phyloP scores from a whole-genome alignment of 2,888 invertebrate species.

The Trypoxylon attenuatum region DNA sequence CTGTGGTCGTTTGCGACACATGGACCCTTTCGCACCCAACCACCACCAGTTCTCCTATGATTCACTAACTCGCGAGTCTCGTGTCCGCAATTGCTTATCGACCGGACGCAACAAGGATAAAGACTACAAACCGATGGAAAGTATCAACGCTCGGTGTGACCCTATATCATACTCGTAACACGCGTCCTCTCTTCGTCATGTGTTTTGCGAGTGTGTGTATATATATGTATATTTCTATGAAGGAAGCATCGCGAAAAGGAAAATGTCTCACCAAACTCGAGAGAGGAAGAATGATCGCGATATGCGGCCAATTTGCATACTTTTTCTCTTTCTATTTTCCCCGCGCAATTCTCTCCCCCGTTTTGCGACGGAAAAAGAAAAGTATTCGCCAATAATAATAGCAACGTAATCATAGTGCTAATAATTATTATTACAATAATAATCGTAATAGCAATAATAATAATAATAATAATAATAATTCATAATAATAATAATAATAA shows the following conservation, averaged over 20 bases:
- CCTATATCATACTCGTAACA: no score
- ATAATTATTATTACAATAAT: constrained; percentile 34
- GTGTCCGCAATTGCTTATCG: constrained; percentile 41
- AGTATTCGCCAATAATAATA: no score
- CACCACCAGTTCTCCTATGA: constrained; percentile 59
- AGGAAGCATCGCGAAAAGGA: constrained; percentile 22
- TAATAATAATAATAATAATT: constrained; percentile 48
- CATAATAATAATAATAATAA: constrained; percentile 46
- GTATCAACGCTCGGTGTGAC: constrained; percentile 29
- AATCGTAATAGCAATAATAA: constrained; percentile 34
- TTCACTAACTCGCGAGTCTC: constrained; percentile 59
- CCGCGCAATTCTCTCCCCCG: no score
- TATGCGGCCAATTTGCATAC: no score
- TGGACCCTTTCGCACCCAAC: constrained; percentile 56
- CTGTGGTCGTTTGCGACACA: constrained; percentile 47
- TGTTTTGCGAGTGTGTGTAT: no score
- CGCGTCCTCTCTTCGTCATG: no score
- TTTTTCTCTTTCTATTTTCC: no score
- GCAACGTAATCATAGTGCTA: no score
- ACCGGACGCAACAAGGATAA: constrained; percentile 35
- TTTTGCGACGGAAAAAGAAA: no score
- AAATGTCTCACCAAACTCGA: constrained; percentile 1
- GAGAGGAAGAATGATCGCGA: no score
- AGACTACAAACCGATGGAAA: constrained; percentile 45
- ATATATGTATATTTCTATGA: no score